A percentile compares a stretch with the other conserved stretches of the same genome.
Conservation (phyloP, 37 sponge, comb jelly and placozoan genomes). For the Beroe forskalii region DNA sequence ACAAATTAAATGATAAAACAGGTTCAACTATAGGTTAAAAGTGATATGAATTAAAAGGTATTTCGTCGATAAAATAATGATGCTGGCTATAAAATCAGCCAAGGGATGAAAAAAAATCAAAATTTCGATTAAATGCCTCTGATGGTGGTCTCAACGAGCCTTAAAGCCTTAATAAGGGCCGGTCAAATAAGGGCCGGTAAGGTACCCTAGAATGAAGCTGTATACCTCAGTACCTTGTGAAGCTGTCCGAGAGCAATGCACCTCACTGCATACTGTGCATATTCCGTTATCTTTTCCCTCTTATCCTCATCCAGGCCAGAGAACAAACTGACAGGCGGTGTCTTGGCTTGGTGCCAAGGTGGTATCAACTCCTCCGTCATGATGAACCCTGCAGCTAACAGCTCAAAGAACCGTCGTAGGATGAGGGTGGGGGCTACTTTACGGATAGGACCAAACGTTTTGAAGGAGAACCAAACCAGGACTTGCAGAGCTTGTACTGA, state of each 20-base stretch:
- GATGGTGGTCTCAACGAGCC: neutral
- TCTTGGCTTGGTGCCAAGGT: constrained; percentile 54
- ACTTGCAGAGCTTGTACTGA: constrained; percentile 35
- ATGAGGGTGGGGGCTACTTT: constrained; percentile 55
- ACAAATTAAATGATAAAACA: neutral
- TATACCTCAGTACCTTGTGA: constrained; percentile 19
- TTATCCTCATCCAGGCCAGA: neutral
- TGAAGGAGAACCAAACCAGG: neutral
- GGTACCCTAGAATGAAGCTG: too few relatives aligned
- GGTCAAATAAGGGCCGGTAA: too few relatives aligned
- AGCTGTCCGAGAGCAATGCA: constrained; percentile 36
- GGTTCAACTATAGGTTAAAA: neutral
- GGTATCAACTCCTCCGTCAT: neutral
- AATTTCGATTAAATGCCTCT: too few relatives aligned
- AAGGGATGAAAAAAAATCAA: too few relatives aligned
- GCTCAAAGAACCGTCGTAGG: constrained; percentile 30
- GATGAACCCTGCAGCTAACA: constrained; percentile 1
- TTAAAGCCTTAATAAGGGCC: too few relatives aligned
- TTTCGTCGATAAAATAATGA: too few relatives aligned
- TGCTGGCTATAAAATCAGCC: too few relatives aligned
- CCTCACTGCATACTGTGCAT: constrained; percentile 47
- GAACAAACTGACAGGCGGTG: constrained; percentile 14
- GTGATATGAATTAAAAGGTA: too few relatives aligned
- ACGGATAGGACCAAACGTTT: constrained; percentile 18
- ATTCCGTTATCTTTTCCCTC: constrained; percentile 21